Evolutionary conservation across 1,140 invertebrate species (phyloP).

Genomic region (Anoplolepis gracilipes): DNA sequence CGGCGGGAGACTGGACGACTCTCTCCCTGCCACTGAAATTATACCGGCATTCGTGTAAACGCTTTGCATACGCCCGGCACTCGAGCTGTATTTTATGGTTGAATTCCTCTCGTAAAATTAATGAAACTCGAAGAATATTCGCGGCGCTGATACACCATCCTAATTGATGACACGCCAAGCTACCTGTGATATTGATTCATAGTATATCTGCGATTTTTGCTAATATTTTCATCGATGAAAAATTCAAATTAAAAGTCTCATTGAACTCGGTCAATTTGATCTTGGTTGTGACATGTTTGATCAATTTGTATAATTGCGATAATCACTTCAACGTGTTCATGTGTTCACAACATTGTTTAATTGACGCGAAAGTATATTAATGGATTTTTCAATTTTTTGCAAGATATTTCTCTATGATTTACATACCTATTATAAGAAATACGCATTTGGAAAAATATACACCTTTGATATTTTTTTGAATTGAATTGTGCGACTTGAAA

Average conservation of each 20-base stretch:
- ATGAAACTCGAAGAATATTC: conserved; percentile 70
- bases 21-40: conserved; percentile 46
- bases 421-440: not conserved
- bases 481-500: not conserved
- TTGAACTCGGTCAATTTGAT: conserved; percentile 8
- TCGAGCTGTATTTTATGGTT: conserved; percentile 66
- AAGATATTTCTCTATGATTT: not conserved
- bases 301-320: not conserved
- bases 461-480: not conserved
- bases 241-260: not conserved
- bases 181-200: conserved; percentile 74
- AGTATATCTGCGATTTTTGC: conserved; percentile 51
- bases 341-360: not conserved
- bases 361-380: not conserved
- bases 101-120: conserved; percentile 70
- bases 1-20: not conserved
- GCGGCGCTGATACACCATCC: conserved; percentile 8
- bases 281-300: not conserved
- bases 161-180: conserved; percentile 67
- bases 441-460: not conserved
- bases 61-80: not conserved
- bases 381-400: not conserved
- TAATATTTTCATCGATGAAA: not conserved
- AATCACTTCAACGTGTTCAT: not conserved
- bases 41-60: conserved; percentile 56